phyloP scores from a whole-genome alignment of 2,113 vertebrate species.

The Cisticola juncidis region DNA sequence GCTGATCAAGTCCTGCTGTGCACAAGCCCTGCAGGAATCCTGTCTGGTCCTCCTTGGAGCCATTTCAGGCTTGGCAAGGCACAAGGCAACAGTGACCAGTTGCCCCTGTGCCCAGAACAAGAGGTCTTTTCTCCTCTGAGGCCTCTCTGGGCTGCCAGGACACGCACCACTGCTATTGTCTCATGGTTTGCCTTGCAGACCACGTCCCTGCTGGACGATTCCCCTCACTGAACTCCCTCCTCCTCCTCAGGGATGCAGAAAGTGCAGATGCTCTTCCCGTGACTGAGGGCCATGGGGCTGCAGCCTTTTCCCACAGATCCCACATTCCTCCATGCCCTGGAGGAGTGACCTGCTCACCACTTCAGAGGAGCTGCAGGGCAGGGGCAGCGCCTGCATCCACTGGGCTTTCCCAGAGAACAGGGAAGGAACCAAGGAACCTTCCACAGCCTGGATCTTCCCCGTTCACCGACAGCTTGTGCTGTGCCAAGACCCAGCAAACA shows the following conservation, averaged over 20 bases:
- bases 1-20: background rate
- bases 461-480: accelerated
- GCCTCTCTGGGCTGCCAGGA: background rate
- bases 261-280: background rate
- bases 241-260: background rate
- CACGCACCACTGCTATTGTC: background rate
- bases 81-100: background rate
- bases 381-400: background rate
- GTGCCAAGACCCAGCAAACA: background rate
- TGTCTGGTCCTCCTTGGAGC: background rate
- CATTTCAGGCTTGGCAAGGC: background rate
- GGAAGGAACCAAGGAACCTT: background rate
- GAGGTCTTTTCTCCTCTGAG: background rate
- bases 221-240: background rate
- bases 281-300: background rate
- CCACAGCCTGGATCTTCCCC: background rate
- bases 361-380: background rate
- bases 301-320: background rate
- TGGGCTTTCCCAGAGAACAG: background rate
- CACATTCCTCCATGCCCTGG: background rate
- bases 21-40: background rate
- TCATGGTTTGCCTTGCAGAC: background rate
- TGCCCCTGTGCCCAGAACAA: background rate
- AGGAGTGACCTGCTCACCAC: background rate
- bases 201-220: background rate